These are phyloP conservation scores for Saccopteryx bilineata DNA, from an alignment of 2,113 vertebrate species.

Conservation along the genomic window DNA sequence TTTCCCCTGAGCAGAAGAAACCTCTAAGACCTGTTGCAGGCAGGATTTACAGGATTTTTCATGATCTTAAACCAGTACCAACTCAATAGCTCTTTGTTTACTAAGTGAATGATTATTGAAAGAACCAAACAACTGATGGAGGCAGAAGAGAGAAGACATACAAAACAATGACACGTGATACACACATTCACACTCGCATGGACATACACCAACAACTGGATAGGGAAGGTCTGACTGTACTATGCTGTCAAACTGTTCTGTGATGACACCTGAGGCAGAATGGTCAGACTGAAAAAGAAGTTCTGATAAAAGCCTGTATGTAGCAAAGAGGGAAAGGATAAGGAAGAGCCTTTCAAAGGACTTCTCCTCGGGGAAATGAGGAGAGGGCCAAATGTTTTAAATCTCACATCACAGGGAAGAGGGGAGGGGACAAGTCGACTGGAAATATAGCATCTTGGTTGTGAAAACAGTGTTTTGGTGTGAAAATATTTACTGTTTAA, in stretches of 20 bases:
- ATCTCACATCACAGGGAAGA: neutral
- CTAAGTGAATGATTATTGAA: neutral
- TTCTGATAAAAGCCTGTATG: neutral
- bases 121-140: neutral
- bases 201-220: neutral
- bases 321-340: neutral
- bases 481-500: constrained; percentile 1
- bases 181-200: neutral
- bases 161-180: neutral
- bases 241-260: neutral
- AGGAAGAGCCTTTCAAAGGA: neutral
- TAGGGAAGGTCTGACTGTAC: neutral
- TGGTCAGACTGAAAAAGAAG: neutral
- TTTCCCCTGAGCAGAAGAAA: constrained; percentile 32
- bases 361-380: neutral
- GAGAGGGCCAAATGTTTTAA: neutral
- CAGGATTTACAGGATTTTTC: neutral
- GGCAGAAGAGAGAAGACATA: neutral
- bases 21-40: neutral
- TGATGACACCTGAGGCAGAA: neutral
- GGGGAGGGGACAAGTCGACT: neutral
- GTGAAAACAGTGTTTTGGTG: neutral
- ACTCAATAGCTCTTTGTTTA: neutral
- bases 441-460: neutral
- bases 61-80: neutral